Base-by-base conservation (phyloP, 2,113 vertebrate species). In the Chloropsis cyanopogon region DNA sequence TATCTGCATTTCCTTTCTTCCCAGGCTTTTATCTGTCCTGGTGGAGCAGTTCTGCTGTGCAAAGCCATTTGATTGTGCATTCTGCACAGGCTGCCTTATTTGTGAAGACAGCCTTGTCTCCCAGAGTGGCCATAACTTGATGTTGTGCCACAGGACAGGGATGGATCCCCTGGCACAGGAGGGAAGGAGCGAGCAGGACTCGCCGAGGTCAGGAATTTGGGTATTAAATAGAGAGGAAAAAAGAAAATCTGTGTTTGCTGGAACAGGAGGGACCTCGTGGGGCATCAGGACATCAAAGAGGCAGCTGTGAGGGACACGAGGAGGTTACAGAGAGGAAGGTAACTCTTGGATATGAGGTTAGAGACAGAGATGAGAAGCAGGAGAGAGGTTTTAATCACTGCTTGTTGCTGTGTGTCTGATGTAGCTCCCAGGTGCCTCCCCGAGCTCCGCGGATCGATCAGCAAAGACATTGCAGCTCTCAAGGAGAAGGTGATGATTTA, bases 381-480 rank as follows among this genome's bases (percentile, higher is more conserved):
- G 44, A 49, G 82, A 54, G 47, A 50, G 47, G 25, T 73, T 94
- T 92, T 77, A 73, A 77, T 96, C 47, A 5, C 42, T 73, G 35
- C 46, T 69, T 42, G 50, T 61, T 57, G 28, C 73, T 69, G 4
- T 0, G 0, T 61, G 66, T 37, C 63, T 9, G 3, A 1, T 53
- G 70, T 4, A 72, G 57, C 81, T 95, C 39, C 23, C 46, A 52
- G 37, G 1, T 37, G 31, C 60, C 53, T 92, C 68, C 76, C 68
- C 42, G 24, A 0, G 33, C 87, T 41, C 76, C 22, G 24, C 46
- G 71, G 53, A 35, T 91, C 13, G 2, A 80, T 86, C 50, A 69
- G 82, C 41, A 82, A 11, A 79, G 57, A 20, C 24, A 33, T 8
- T 87, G 56, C 49, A 92, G 66, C 82, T 85, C 28, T 59, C 53